A percentile compares a stretch with the other conserved stretches of the same genome.
These are phyloP conservation scores for Caenorhabditis becei DNA, from an alignment of 2,888 invertebrate species.

Conservation along the genomic window DNA sequence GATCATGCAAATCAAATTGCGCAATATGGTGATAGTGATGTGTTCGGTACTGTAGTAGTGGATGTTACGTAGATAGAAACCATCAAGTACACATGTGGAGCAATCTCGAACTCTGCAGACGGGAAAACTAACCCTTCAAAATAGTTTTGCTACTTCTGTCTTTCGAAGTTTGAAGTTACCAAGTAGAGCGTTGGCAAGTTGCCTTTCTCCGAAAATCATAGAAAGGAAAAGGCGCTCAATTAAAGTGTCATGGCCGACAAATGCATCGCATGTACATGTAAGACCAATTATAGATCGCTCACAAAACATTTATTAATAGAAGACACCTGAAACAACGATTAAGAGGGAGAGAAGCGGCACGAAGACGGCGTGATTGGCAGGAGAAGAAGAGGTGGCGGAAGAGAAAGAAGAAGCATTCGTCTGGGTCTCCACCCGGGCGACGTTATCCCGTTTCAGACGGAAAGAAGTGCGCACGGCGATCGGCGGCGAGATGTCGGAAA, in stretches of 20 bases:
- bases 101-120: too few relatives aligned
- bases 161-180: background rate
- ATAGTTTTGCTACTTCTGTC: too few relatives aligned
- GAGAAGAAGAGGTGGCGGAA: conserved; percentile 9
- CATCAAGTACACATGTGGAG: too few relatives aligned
- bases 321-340: conserved; percentile 54
- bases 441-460: conserved; percentile 60
- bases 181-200: conserved; percentile 6
- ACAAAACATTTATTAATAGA: conserved; percentile 42
- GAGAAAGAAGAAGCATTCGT: conserved; percentile 16
- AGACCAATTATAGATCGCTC: conserved; percentile 38
- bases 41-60: too few relatives aligned
- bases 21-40: background rate
- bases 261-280: conserved; percentile 18
- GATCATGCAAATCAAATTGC: background rate
- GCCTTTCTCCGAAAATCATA: background rate
- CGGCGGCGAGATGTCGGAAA: conserved; percentile 61
- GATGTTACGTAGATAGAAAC: too few relatives aligned
- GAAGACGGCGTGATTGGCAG: conserved; percentile 16
- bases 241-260: conserved; percentile 19
- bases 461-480: conserved; percentile 69
- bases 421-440: conserved; percentile 22
- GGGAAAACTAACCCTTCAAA: too few relatives aligned
- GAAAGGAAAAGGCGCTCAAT: conserved; percentile 10
- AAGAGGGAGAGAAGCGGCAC: conserved; percentile 23